These are phyloP conservation scores for Chloromyia formosa DNA, from an alignment of 2,888 invertebrate species.

Conservation along the genomic window DNA sequence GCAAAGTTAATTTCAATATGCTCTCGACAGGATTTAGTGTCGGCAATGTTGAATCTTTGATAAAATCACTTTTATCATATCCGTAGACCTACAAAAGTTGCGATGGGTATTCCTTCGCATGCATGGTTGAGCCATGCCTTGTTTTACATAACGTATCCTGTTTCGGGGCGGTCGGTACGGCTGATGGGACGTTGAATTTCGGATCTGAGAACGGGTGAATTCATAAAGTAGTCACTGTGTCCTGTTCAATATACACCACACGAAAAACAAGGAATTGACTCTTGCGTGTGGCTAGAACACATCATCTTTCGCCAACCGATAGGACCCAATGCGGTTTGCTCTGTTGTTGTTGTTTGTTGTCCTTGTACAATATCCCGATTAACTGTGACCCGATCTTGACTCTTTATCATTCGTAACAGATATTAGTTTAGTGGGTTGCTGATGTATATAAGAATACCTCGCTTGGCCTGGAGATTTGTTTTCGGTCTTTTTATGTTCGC, in stretches of 20 bases:
- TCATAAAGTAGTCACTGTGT: background rate
- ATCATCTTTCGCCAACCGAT: background rate
- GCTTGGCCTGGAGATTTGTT: too few species aligned
- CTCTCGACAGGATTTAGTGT: constrained; percentile 31
- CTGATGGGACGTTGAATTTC: background rate
- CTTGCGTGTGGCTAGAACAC: background rate
- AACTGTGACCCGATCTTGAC: constrained; percentile 28
- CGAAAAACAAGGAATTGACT: constrained; percentile 10
- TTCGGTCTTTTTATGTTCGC: too few species aligned
- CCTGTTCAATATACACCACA: background rate
- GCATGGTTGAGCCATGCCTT: background rate
- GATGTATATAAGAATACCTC: background rate
- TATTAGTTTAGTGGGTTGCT: constrained; percentile 31
- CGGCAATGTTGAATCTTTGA: constrained; percentile 38
- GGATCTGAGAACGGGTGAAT: background rate
- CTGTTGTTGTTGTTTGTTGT: constrained; percentile 6
- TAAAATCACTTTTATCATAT: constrained; percentile 40
- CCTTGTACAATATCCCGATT: constrained; percentile 8
- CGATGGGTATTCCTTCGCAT: background rate
- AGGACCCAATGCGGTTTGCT: background rate
- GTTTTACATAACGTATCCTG: background rate
- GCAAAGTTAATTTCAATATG: constrained; percentile 42
- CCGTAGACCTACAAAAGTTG: background rate
- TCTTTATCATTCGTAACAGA: constrained; percentile 34
- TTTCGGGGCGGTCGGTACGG: background rate